Evolutionary conservation across 2,113 vertebrate genomes (phyloP).

Genomic region (Chinchilla lanigera): DNA sequence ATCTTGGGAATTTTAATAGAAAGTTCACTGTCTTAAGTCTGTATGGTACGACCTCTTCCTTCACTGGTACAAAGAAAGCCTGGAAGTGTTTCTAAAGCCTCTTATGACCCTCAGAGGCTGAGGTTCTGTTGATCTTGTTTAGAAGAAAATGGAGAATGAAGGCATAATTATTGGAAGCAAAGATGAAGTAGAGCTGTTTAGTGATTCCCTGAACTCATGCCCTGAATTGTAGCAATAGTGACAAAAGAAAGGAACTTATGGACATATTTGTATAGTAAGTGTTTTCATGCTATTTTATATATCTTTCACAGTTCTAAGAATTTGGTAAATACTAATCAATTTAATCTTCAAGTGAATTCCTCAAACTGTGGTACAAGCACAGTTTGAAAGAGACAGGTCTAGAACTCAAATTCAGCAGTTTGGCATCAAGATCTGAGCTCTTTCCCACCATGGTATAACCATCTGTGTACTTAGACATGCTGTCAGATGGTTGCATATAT

Average conservation of each 20-base stretch:
- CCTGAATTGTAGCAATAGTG: neutral
- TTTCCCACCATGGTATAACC: neutral
- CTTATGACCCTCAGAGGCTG: neutral
- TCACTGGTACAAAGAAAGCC: neutral
- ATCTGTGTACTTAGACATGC: neutral
- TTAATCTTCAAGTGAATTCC: neutral
- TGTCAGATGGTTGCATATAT: neutral
- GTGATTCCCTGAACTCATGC: slow-evolving; percentile 1
- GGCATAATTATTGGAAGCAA: neutral
- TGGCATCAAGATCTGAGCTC: neutral
- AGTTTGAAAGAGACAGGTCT: neutral
- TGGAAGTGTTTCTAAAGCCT: neutral
- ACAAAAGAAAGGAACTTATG: neutral
- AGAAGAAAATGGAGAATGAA: neutral
- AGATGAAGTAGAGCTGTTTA: neutral
- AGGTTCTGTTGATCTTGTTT: neutral
- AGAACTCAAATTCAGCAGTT: slow-evolving; percentile 17
- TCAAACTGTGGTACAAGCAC: neutral
- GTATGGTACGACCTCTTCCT: neutral
- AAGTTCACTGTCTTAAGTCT: neutral
- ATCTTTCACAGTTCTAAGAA: neutral
- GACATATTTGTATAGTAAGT: neutral
- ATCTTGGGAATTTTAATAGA: neutral
- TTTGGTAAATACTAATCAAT: neutral
- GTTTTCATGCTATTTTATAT: neutral